Evolutionary conservation across 2,888 invertebrate genomes (phyloP).

Genomic region (Anthrax anthrax): DNA sequence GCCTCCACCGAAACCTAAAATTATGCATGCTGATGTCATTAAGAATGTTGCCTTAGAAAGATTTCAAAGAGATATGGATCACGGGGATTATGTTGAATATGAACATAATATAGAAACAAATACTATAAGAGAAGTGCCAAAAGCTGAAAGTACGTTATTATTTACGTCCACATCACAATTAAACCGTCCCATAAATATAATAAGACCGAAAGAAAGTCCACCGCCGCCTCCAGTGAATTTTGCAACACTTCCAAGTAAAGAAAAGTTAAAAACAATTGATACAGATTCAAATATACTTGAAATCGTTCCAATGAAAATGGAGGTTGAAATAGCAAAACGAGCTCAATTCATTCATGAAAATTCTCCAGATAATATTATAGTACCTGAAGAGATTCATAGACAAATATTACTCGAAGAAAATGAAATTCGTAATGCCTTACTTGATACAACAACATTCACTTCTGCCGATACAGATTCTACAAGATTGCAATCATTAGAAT

Average conservation of each 20-base stretch:
- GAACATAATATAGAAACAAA: conserved; percentile 32
- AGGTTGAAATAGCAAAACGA: conserved; percentile 22
- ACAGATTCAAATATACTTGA: conserved; percentile 25
- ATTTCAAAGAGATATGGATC: conserved; percentile 30
- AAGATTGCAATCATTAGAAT: conserved; percentile 5
- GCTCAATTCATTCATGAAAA: conserved; percentile 31
- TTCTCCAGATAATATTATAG: conserved; percentile 29
- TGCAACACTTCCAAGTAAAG: conserved; percentile 24
- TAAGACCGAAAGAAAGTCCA: conserved; percentile 29
- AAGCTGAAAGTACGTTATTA: conserved; percentile 1
- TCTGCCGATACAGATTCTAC: background rate
- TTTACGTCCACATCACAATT: background rate
- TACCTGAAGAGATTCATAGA: conserved; percentile 30
- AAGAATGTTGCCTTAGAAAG: conserved; percentile 29
- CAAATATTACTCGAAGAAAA: conserved; percentile 31
- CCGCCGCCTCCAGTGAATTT: conserved; percentile 33
- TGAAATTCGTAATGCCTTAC: conserved; percentile 26
- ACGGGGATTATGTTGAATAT: conserved; percentile 32
- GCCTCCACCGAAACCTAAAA: conserved; percentile 26
- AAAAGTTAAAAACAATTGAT: conserved; percentile 6
- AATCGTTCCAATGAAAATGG: conserved; percentile 22
- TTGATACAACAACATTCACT: background rate
- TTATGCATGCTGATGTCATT: conserved; percentile 28
- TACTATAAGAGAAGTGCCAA: conserved; percentile 24
- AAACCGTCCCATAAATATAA: background rate